These are phyloP conservation scores for Chelonia mydas DNA, from an alignment of 2,797 vertebrate genomes.

Conservation along the genomic window DNA sequence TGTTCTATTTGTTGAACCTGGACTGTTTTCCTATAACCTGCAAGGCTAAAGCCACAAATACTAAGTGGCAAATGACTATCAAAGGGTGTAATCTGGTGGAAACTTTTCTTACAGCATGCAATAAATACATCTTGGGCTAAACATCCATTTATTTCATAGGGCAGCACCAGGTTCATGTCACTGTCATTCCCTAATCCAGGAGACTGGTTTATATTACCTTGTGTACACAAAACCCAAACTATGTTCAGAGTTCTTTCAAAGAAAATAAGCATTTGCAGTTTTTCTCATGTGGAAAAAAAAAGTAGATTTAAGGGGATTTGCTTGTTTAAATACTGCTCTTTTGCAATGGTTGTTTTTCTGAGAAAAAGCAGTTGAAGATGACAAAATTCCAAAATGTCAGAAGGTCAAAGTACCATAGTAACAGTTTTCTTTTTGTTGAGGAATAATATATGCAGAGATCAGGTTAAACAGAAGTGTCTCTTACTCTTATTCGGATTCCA, in stretches of 20 bases:
- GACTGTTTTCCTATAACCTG: not conserved
- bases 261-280: slow-evolving; percentile 12
- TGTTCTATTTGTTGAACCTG: not conserved
- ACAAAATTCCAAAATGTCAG: not conserved
- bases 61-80: not conserved
- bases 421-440: not conserved
- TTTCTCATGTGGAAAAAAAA: slow-evolving; percentile 40
- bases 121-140: accelerated
- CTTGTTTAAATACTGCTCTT: not conserved
- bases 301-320: slow-evolving; percentile 4
- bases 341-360: slow-evolving; percentile 42
- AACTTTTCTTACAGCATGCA: not conserved
- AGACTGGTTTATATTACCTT: not conserved
- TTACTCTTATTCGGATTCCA: not conserved
- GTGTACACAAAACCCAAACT: not conserved
- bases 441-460: not conserved
- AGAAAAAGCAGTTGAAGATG: slow-evolving; percentile 52
- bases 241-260: slow-evolving; percentile 46
- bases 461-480: not conserved
- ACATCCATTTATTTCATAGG: not conserved
- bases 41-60: not conserved
- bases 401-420: slow-evolving; percentile 16
- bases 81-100: not conserved
- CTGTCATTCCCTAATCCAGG: not conserved
- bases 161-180: not conserved